phyloP scores from a whole-genome alignment of 1,140 invertebrate species.

The Parasteatoda tepidariorum region DNA sequence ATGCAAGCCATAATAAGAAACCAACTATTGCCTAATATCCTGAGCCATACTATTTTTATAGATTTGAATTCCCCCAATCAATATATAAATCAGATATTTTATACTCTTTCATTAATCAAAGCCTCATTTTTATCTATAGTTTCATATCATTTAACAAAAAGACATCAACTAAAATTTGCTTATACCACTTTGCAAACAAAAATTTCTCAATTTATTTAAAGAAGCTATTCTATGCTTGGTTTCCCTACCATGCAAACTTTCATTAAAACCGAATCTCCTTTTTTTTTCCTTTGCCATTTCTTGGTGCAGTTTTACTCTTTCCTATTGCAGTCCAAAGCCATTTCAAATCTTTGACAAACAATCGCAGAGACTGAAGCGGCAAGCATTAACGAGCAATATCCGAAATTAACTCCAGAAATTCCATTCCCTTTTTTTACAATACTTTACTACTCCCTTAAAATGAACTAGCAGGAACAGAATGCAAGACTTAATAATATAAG shows the following conservation, averaged over 20 bases:
- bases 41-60: too few species aligned
- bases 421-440: not conserved
- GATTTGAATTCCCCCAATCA: too few species aligned
- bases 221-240: not conserved
- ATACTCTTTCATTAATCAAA: too few species aligned
- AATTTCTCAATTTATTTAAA: conserved; percentile 6
- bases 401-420: conserved; percentile 32
- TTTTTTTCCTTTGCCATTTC: not conserved
- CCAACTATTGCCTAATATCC: too few species aligned
- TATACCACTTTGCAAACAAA: too few species aligned
- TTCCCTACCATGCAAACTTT: not conserved
- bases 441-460: not conserved
- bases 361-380: not conserved
- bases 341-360: conserved; percentile 24
- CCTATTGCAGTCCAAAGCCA: not conserved
- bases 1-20: too few species aligned
- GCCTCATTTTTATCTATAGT: too few species aligned
- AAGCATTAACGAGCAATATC: conserved; percentile 39
- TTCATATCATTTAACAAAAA: too few species aligned
- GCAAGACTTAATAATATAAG: conserved; percentile 31
- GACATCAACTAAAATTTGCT: too few species aligned
- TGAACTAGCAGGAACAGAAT: not conserved
- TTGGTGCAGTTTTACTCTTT: not conserved
- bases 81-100: too few species aligned
- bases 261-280: conserved; percentile 1